A percentile compares a stretch with the other conserved stretches of the same genome.
phyloP scores from a whole-genome alignment of 2,113 vertebrate genomes.

The Coptodon rendalli region DNA sequence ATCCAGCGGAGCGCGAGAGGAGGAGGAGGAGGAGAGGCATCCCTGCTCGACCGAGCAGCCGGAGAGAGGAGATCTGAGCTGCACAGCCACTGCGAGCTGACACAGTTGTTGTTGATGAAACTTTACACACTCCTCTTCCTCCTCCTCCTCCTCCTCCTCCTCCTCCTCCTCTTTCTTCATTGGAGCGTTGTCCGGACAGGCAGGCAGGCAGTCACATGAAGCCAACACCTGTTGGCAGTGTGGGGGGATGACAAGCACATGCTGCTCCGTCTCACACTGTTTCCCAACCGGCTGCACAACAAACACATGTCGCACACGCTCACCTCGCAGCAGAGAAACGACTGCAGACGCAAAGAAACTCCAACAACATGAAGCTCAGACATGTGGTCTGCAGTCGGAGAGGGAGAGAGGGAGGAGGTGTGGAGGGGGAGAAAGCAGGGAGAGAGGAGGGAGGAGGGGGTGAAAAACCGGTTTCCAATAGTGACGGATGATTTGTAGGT shows the following conservation, averaged over 20 bases:
- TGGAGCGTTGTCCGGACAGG: slow-evolving; percentile 46
- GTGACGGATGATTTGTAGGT: slow-evolving; percentile 69
- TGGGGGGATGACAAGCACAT: slow-evolving; percentile 35
- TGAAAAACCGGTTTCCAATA: slow-evolving; percentile 67
- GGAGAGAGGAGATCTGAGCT: slow-evolving; percentile 12
- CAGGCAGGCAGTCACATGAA: slow-evolving; percentile 60
- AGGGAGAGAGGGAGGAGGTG: not conserved
- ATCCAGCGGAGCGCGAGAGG: slow-evolving; percentile 11
- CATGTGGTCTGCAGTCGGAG: not conserved
- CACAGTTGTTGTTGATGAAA: slow-evolving; percentile 59
- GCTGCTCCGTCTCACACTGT: slow-evolving; percentile 4
- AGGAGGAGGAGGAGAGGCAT: slow-evolving; percentile 33
- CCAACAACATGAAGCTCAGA: not conserved
- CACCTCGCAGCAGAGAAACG: not conserved
- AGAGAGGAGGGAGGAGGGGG: slow-evolving; percentile 4
- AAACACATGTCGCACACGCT: slow-evolving; percentile 3
- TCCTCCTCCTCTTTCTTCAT: slow-evolving; percentile 16
- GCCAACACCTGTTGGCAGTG: slow-evolving; percentile 73
- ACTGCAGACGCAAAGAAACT: not conserved
- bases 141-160: slow-evolving; percentile 10
- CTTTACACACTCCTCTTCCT: slow-evolving; percentile 39
- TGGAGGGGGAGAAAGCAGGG: not conserved
- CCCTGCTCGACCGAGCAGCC: not conserved
- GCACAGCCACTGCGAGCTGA: slow-evolving; percentile 3
- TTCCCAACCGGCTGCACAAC: not conserved